Evolutionary conservation across 2,113 vertebrate genomes (phyloP), one percentile per base, ranked within the genome.

Genomic region (Platycercus adscitus): DNA sequence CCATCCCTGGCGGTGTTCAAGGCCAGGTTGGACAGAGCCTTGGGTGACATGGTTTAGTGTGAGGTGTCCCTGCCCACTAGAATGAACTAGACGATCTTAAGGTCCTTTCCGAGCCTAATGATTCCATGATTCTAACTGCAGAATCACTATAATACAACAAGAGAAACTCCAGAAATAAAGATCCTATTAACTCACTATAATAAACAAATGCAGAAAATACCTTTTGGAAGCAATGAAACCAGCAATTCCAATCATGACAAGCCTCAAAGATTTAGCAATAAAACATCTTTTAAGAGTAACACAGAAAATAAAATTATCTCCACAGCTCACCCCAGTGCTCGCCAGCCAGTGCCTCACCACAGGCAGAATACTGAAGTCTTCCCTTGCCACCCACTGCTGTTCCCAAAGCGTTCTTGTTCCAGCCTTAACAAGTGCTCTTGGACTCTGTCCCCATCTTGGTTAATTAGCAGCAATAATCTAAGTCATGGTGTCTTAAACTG

Each of bases 171-270:
- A 6, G 33, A 35, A 41, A 15, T 2, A 0, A 35, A 37, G 39
- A 33, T 4, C 2, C 26, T 17, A 4, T 4, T 2, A 1, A 43
- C 8, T 7, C 25, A 10, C 0, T 28, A 3, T 3, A 13, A 20
- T 8, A 58, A 86, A 35, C 2, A 41, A 16, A 12, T 0, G 6
- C 4, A 20, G n/a, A 56, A 50, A 61, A 66, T 2, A 14, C 35
- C 9, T 37, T 77, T 12, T 66, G 79, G 86, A 41, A 65, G 44
- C 50, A 29, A 26, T 0, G 55, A 58, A 47, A 33, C 1, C 47
- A 69, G 24, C 43, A 17, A 10, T 10, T 69, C 44, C 29, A 11
- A 3, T 19, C 24, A 15, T 17, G 21, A 10, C 44, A 5, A n/a
- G 19, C 26, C 68, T 47, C 12, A 4, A 47, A n/a, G 3, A 12